Evolutionary conservation across 2,888 invertebrate genomes (phyloP), one percentile per base, ranked within the genome.

Genomic region (Anthophora plumipes): DNA sequence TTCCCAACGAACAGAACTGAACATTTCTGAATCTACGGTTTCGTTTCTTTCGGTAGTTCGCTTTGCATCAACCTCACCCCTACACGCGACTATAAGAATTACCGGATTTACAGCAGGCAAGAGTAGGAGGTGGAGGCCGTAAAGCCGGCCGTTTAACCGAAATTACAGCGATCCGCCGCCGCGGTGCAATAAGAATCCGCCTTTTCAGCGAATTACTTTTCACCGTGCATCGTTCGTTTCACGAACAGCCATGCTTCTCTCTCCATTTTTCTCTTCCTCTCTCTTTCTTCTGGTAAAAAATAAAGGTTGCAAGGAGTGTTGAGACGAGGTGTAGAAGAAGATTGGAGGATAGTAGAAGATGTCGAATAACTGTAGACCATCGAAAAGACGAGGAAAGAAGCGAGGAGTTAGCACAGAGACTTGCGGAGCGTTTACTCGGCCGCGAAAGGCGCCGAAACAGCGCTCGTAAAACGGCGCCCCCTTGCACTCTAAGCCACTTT

Each of bases 401-500:
- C 5, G 22, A 43, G 12, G 55, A 37, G 55, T 17, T n/a, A 12
- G 63, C 6, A 25, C 14, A 22, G n/a, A 20, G 39, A 9, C 52
- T 61, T 50, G 22, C 63, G 39, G 50, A 22, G 52, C 73, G 52
- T 80, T 79, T 69, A 68, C 61, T 59, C 54, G 69, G 59, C 43
- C 72, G 82, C 76, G 76, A 78, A 79, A 85, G 79, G 55, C 72
- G 79, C 79, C 85, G 69, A 85, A 85, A 85, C 73, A 71, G 22
- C 66, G 77, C 77, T 84, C 85, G 80, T 85, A 83, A 85, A 85
- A 82, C 52, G 75, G 39, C 66, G 66, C 61, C 64, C 72, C 50
- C 71, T 67, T 69, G 67, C 80, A 41, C 72, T 67, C 76, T 70
- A 70, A 75, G 83, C 82, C 82, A 86, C 76, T 86, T 85, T 83